Evolutionary conservation across 2,113 vertebrate genomes (phyloP), one percentile per base, ranked within the genome.

Genomic region (Pelodiscus sinensis): DNA sequence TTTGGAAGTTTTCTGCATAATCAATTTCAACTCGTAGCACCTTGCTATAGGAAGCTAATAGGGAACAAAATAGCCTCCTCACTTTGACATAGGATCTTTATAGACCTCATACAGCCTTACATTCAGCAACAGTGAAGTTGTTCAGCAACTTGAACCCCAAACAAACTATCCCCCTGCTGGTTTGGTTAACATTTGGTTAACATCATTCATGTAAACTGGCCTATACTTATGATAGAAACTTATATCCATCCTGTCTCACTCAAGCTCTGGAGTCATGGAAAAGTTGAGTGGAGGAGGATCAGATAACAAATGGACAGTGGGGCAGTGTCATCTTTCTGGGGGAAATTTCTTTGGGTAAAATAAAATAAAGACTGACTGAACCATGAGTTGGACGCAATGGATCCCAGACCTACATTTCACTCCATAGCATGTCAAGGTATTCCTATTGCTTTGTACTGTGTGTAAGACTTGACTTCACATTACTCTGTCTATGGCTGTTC

Each of bases 341-440:
- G 81, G 6, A 80, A 86, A 95, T 92, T 71, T 57, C 24, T 79
- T 90, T 44, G 81, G 81, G 79, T 81, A 77, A 50, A 77, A 77
- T 75, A 50, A 25, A 77, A 77, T 75, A 50, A 25, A 38, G 50
- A 50, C 22, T 50, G n/a, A 44, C 22, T 25, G 71, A 94, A 44
- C 35, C 71, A 86, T 77, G 86, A 83, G 82, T 90, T 91, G 51
- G 79, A 85, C 57, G 90, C 84, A 82, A 93, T 88, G 89, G 60
- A 29, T 87, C 82, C 35, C 2, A 77, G 85, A 89, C 54, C 18
- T 22, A 84, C 68, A 51, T 79, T 79, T 57, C 75, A 71, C 88
- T 79, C 81, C 51, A 1, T n/a, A 44, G 14, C 27, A 58, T 35
- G 91, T 79, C 35, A 16, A 9, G 2, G 18, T 52, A 51, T 80